Evolutionary conservation across 1,140 invertebrate species (phyloP), one percentile per base, ranked within the genome.

Genomic region (Zophobas morio): DNA sequence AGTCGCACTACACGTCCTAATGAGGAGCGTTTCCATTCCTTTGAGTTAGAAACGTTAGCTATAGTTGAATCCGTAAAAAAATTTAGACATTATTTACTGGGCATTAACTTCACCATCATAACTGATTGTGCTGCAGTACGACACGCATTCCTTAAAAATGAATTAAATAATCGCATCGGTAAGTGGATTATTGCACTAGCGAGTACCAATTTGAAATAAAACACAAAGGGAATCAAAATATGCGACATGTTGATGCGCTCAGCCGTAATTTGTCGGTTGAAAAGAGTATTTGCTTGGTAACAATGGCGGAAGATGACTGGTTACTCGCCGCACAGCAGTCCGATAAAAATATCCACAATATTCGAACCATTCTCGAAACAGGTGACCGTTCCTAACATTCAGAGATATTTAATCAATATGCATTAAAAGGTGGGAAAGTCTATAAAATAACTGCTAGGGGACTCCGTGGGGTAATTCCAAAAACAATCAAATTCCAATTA

Each of bases 41-140:
- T 80, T 37, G 83, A 84, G 49, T 42, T 83, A 20, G 83, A 84
- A 66, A 57, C 81, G 0, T 72, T 86, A 39, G 84, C 84, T 5
- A 80, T 84, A 1, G 76, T 84, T 2, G 60, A 76, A 54, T 72
- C 80, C 0, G 47, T 84, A 4, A 73, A 83, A 75, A 79, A 80
- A 53, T 84, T 83, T 49, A 40, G 82, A 3, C 35, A 66, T n/a
- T 84, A 84, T 77, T 39, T 84, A 71, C 32, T 66, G 1, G 78
- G 71, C 4, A 63, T 37, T n/a, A 5, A 76, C 5, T 78, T 78
- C 57, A 66, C 37, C 72, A 79, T 84, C 1, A 32, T 81, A 1
- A 83, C 81, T 5, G 83, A 84, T 74, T 84, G 82, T 70, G 77
- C 35, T 77, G 81, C 82, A 0, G 78, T 84, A 35, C 63, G 72